phyloP scores from a whole-genome alignment of 1,140 invertebrate species.

The Papilio xuthus region DNA sequence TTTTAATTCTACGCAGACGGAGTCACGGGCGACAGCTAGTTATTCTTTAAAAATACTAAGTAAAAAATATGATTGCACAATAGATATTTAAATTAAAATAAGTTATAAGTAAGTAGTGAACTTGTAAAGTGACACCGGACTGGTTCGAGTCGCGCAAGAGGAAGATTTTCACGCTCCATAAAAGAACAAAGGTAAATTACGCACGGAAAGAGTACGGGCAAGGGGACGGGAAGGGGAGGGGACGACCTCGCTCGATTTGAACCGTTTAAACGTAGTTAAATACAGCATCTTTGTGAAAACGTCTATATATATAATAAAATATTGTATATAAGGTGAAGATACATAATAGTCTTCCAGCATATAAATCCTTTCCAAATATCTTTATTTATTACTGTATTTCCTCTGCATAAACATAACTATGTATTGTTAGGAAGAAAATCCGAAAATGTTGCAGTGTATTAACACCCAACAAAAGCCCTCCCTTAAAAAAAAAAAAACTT shows the following conservation, averaged over 20 bases:
- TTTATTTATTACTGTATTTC: too few species aligned
- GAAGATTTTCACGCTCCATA: slow-evolving; percentile 21
- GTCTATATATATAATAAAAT: too few species aligned
- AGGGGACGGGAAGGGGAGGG: background rate
- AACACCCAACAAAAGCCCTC: too few species aligned
- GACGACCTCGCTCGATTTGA: slow-evolving; percentile 10
- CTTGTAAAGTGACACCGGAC: slow-evolving; percentile 1
- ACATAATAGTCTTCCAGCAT: too few species aligned
- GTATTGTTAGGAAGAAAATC: too few species aligned
- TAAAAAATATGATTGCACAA: background rate
- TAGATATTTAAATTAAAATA: background rate
- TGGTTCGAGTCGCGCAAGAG: background rate
- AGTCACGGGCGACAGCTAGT: too few species aligned
- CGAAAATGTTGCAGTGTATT: too few species aligned
- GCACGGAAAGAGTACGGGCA: slow-evolving; percentile 12
- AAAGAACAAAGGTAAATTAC: slow-evolving; percentile 21
- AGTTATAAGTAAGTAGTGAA: background rate
- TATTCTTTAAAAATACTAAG: background rate
- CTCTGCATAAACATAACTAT: too few species aligned
- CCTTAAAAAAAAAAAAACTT: too few species aligned
- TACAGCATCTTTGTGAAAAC: slow-evolving; percentile 3
- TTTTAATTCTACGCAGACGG: too few species aligned
- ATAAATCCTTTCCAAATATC: too few species aligned
- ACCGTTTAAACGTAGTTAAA: slow-evolving; percentile 17
- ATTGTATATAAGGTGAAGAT: too few species aligned